Conservation (phyloP, 2,888 invertebrate species). For the Reticulitermes lucifugus region DNA sequence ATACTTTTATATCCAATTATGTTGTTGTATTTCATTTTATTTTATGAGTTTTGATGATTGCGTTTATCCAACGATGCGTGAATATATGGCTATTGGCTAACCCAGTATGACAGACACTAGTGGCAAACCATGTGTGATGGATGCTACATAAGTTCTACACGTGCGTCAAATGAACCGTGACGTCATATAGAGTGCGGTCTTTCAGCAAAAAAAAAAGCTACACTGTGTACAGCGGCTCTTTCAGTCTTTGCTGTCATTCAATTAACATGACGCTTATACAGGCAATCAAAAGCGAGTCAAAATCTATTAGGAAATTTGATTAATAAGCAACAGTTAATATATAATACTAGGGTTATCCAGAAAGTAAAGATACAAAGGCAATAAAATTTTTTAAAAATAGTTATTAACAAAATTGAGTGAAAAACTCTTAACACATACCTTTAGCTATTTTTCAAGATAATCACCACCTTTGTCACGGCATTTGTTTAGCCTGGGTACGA, state of each 20-base stretch:
- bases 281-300: slow-evolving; percentile 39
- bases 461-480: too few species aligned
- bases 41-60: not conserved
- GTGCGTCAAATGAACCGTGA: slow-evolving; percentile 32
- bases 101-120: not conserved
- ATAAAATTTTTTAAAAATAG: too few species aligned
- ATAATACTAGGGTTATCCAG: not conserved
- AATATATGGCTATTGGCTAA: not conserved
- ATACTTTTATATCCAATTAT: slow-evolving; percentile 31
- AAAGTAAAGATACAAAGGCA: too few species aligned
- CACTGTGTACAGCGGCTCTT: not conserved
- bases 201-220: slow-evolving; percentile 8
- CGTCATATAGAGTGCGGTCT: slow-evolving; percentile 37
- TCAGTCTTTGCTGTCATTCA: not conserved
- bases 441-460: too few species aligned
- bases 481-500: too few species aligned
- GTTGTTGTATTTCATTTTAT: slow-evolving; percentile 9
- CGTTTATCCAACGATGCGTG: slow-evolving; percentile 11
- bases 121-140: not conserved
- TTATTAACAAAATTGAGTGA: too few species aligned
- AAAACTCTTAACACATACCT: too few species aligned
- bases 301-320: slow-evolving; percentile 35
- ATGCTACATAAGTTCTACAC: not conserved
- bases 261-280: slow-evolving; percentile 20
- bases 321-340: slow-evolving; percentile 28